phyloP scores from a whole-genome alignment of 2,113 vertebrate species.

The Brachyistius frenatus region DNA sequence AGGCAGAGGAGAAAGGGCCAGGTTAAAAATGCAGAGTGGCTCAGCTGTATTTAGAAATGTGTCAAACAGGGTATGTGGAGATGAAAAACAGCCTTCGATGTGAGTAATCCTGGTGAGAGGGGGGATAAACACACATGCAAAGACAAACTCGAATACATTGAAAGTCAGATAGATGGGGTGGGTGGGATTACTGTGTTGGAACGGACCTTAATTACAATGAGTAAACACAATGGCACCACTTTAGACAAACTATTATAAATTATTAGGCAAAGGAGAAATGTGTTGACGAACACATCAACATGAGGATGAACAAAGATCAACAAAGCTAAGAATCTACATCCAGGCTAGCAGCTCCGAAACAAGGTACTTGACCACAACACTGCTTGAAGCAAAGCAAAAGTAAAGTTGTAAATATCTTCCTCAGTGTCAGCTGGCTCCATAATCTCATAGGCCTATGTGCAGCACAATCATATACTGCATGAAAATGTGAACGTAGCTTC shows the following conservation, averaged over 20 bases:
- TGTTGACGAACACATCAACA: not conserved
- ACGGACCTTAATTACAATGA: slow-evolving; percentile 1
- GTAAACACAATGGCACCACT: not conserved
- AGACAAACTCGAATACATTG: slow-evolving; percentile 32
- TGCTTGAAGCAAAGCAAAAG: no score
- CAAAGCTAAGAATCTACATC: not conserved
- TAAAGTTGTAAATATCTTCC: no score
- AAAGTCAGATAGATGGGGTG: slow-evolving; percentile 1
- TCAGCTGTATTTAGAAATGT: slow-evolving; percentile 67
- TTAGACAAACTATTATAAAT: not conserved
- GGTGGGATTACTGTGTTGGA: slow-evolving; percentile 4
- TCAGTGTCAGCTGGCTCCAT: no score
- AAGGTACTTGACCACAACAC: no score
- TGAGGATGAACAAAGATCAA: not conserved
- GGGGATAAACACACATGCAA: slow-evolving; percentile 51
- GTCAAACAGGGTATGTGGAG: slow-evolving; percentile 61
- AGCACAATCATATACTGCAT: no score
- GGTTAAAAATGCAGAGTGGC: slow-evolving; percentile 29
- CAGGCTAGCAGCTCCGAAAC: no score
- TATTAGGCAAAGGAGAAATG: not conserved
- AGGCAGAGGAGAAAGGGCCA: slow-evolving; percentile 10
- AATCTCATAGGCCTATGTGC: no score
- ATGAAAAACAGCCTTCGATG: slow-evolving; percentile 61
- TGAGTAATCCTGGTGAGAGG: slow-evolving; percentile 40
- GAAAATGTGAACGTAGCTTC: no score